Evolutionary conservation across 2,797 vertebrate species (phyloP).

Genomic region (Macrochelys suwanniensis): DNA sequence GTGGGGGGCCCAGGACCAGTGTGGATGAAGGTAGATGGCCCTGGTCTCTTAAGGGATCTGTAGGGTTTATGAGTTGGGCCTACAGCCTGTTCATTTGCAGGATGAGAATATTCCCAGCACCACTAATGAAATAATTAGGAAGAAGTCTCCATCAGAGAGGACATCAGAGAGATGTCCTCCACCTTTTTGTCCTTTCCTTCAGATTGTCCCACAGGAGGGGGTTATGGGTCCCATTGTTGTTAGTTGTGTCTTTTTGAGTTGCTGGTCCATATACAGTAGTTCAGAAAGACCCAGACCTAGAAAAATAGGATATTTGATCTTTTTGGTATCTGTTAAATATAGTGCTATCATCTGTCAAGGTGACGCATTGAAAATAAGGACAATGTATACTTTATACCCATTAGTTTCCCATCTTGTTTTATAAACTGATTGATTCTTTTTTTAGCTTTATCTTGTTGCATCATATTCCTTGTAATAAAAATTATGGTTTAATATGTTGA

Average conservation of each 20-base stretch:
- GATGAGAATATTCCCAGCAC: not conserved
- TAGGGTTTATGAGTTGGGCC: not conserved
- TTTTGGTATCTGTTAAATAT: not conserved
- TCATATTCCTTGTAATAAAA: not conserved
- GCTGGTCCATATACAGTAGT: fast-evolving
- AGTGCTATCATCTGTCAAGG: not conserved
- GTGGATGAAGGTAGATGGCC: not conserved
- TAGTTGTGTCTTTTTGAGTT: not conserved
- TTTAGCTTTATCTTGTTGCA: not conserved
- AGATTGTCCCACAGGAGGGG: not conserved
- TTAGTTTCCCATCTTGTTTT: not conserved
- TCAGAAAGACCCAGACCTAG: not conserved
- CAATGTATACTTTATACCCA: not conserved
- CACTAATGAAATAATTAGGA: not conserved
- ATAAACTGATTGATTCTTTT: not conserved
- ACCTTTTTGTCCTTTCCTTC: not conserved
- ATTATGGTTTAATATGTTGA: not conserved
- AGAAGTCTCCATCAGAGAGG: not conserved
- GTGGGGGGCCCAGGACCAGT: not conserved
- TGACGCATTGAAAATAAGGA: not conserved
- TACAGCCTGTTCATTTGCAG: not conserved
- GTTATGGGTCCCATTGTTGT: not conserved
- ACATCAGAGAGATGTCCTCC: not conserved
- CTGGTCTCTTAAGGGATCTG: not conserved
- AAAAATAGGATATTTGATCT: not conserved